These are phyloP conservation scores for Lochmaea crataegi DNA, from an alignment of 2,888 invertebrate genomes.

Conservation along the genomic window DNA sequence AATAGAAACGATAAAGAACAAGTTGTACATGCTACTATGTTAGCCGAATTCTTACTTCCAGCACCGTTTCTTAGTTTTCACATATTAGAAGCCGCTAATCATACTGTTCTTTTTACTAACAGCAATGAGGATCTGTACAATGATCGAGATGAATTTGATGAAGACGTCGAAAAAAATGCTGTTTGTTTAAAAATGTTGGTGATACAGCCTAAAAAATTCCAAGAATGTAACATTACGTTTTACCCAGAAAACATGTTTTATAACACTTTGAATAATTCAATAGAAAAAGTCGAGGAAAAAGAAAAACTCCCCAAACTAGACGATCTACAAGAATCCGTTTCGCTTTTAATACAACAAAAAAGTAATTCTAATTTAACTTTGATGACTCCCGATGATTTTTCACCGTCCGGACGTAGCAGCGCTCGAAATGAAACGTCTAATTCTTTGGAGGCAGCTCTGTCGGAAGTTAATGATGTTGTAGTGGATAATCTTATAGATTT, in stretches of 20 bases:
- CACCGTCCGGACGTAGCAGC: slow-evolving; percentile 65
- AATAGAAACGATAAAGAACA: slow-evolving; percentile 72
- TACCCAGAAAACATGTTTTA: slow-evolving; percentile 56
- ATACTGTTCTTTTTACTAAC: slow-evolving; percentile 65
- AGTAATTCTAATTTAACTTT: slow-evolving; percentile 70
- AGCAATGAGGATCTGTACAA: slow-evolving; percentile 70
- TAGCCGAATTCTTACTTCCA: slow-evolving; percentile 89
- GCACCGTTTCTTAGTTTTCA: slow-evolving; percentile 91
- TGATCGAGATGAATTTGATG: slow-evolving; percentile 70
- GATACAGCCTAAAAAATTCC: slow-evolving; percentile 89
- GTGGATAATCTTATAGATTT: slow-evolving; percentile 59
- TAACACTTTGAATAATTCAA: slow-evolving; percentile 41
- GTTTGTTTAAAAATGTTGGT: slow-evolving; percentile 76
- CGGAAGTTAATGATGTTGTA: slow-evolving; percentile 47
- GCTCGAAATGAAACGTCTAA: slow-evolving; percentile 50
- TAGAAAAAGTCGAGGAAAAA: slow-evolving; percentile 41
- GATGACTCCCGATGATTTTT: slow-evolving; percentile 91
- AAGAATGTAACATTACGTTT: slow-evolving; percentile 70
- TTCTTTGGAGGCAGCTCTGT: slow-evolving; percentile 25
- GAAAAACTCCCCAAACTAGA: slow-evolving; percentile 59
- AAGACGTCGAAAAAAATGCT: slow-evolving; percentile 66
- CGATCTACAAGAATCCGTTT: slow-evolving; percentile 61
- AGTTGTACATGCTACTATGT: slow-evolving; percentile 75
- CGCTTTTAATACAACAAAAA: slow-evolving; percentile 61
- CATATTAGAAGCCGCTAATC: slow-evolving; percentile 80